phyloP scores from a whole-genome alignment of 2,113 vertebrate species.

The Stigmatopora nigra region DNA sequence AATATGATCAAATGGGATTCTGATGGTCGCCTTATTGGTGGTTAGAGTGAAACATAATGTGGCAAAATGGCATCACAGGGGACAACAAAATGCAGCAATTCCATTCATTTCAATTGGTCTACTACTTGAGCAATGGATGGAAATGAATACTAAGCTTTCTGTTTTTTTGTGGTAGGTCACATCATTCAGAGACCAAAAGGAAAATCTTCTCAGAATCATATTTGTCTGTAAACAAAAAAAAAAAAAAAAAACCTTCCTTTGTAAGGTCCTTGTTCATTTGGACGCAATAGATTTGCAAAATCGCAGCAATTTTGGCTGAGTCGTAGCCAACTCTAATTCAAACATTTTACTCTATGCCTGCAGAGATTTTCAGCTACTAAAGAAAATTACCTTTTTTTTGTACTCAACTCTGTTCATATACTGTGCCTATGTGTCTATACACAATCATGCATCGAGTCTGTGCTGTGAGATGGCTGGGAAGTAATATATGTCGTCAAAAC shows the following conservation, averaged over 20 bases:
- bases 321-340: slow-evolving; percentile 36
- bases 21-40: slow-evolving; percentile 52
- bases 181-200: slow-evolving; percentile 29
- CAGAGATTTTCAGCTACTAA: slow-evolving; percentile 25
- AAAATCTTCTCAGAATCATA: slow-evolving; percentile 47
- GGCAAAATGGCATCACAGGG: slow-evolving; percentile 56
- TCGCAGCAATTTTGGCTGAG: slow-evolving; percentile 25
- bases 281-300: slow-evolving; percentile 39
- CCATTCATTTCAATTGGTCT: slow-evolving; percentile 68
- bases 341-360: slow-evolving; percentile 29
- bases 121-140: slow-evolving; percentile 54
- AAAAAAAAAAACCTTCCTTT: slow-evolving; percentile 29
- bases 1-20: slow-evolving; percentile 66
- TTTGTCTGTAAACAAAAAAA: slow-evolving; percentile 51
- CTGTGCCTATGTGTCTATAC: background rate
- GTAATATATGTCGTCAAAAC: no score
- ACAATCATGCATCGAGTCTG: no score
- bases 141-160: slow-evolving; percentile 50
- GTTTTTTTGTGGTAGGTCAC: slow-evolving; percentile 45
- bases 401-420: slow-evolving; percentile 14
- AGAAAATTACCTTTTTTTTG: slow-evolving; percentile 35
- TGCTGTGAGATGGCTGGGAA: no score
- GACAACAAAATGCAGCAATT: slow-evolving; percentile 70
- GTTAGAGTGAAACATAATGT: slow-evolving; percentile 59
- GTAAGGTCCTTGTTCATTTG: slow-evolving; percentile 46